Base-by-base conservation (phyloP, 2,888 invertebrate genomes). In the Polyploca ridens region DNA sequence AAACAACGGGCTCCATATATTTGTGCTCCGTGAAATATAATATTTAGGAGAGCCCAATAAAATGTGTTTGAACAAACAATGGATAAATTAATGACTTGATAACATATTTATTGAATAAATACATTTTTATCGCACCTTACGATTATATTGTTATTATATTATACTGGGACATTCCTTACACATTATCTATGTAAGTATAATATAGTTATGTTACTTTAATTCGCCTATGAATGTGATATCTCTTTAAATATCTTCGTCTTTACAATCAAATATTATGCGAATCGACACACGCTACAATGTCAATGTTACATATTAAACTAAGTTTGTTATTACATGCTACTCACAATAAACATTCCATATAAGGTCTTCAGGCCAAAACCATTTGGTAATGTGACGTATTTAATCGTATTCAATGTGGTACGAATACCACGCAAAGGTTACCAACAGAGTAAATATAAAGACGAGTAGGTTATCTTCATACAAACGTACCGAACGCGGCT, bases 381-480 rank as follows among this genome's bases (percentile, higher is more conserved):
- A 61, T 13, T 54, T 19, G 27, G 41, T 61, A 61, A 44, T 44
- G 61, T 61, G 44, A 19, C 41, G 14, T 61, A 44, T 44, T 61
- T 61, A 61, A 61, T 61, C 2, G 41, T 61, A 41, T 41, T 41
- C 41, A 41, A 19, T 27, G 41, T 41, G 41, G 27, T 61, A 61
- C 60, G 61, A 41, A 35, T 61, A 44, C 61, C 61, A 61, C 61
- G 61, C 61, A 27, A 35, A 33, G 60, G 60, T 60, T 38, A 35
- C 35, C 7, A 7, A 35, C n/a, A 27, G 2, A 27, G 27, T 27
- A 27, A 27, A 27, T 27, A 27, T 27, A 27, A 27, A 27, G 27
- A 2, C 27, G 27, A 27, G 27, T 27, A 27, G 27, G 27, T 27
- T 27, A 27, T 27, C 27, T 27, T 27, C 27, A 27, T 27, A 27